A percentile compares a stretch with the other conserved stretches of the same genome.
Evolutionary conservation across 2,113 vertebrate species (phyloP).

Genomic region (Vombatus ursinus): DNA sequence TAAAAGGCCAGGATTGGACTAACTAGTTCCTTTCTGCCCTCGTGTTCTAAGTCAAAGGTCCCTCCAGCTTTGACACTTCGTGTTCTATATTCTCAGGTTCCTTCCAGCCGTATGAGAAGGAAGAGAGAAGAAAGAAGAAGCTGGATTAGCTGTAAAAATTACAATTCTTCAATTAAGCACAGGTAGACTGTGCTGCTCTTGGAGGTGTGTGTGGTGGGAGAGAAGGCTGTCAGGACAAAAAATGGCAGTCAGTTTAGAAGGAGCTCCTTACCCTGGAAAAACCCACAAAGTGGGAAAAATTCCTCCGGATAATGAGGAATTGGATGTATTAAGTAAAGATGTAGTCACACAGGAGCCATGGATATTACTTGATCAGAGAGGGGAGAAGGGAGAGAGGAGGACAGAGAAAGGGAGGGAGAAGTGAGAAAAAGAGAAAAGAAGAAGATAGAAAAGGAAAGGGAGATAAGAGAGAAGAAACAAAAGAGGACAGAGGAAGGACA

Average conservation of each 20-base stretch:
- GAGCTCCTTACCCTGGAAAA: neutral
- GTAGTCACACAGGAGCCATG: neutral
- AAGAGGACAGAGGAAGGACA: neutral
- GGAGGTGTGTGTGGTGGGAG: neutral
- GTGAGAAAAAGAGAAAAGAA: neutral
- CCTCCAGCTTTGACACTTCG: neutral
- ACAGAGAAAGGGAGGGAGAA: neutral
- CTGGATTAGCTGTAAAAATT: neutral
- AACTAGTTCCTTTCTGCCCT: neutral
- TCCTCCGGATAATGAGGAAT: neutral
- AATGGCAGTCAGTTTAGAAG: neutral
- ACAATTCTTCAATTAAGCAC: neutral
- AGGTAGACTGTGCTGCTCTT: neutral
- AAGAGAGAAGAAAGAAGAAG: neutral
- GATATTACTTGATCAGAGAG: neutral
- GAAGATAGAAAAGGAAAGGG: neutral
- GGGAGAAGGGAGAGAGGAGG: neutral
- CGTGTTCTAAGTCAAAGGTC: neutral
- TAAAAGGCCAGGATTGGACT: neutral
- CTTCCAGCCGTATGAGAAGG: neutral
- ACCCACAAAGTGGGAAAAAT: neutral
- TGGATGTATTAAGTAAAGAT: neutral
- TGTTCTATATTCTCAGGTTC: neutral
- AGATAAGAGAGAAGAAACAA: neutral
- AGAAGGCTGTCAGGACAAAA: neutral